These are phyloP conservation scores for Harlomillsia oculata DNA, from an alignment of 1,140 invertebrate genomes.

Conservation along the genomic window DNA sequence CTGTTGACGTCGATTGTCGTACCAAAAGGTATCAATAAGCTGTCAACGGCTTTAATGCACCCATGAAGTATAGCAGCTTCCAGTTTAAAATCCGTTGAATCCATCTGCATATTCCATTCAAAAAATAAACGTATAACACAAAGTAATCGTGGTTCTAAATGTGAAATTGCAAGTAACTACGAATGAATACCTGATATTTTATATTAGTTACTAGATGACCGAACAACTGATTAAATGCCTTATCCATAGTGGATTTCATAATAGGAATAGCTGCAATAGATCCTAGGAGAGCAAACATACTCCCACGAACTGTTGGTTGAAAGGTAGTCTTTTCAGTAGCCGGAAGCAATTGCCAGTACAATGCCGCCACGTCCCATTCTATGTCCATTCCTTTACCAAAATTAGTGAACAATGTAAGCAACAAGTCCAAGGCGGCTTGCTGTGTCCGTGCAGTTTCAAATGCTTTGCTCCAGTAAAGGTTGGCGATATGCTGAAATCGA, in stretches of 20 bases:
- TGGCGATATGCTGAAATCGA: slow-evolving; percentile 6
- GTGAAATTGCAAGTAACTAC: too few relatives aligned
- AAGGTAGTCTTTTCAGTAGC: slow-evolving; percentile 16
- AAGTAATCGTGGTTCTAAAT: too few relatives aligned
- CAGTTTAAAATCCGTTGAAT: slow-evolving; percentile 18
- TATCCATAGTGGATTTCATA: too few relatives aligned
- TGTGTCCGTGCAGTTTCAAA: slow-evolving; percentile 21
- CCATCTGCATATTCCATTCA: too few relatives aligned
- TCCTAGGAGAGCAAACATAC: slow-evolving; percentile 30
- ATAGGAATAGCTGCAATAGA: slow-evolving; percentile 4
- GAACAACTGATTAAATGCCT: too few relatives aligned
- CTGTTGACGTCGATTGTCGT: not conserved
- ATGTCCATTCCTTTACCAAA: slow-evolving; percentile 2
- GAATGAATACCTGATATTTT: too few relatives aligned
- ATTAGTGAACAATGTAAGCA: slow-evolving; percentile 16
- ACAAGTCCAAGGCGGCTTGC: slow-evolving; percentile 15
- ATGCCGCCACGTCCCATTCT: slow-evolving; percentile 9
- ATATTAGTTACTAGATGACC: too few relatives aligned
- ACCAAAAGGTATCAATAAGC: slow-evolving; percentile 14
- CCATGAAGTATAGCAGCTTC: slow-evolving; percentile 28
- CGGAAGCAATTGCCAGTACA: slow-evolving; percentile 18
- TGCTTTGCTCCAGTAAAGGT: slow-evolving; percentile 16
- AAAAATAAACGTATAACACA: not conserved
- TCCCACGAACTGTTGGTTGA: slow-evolving; percentile 31
- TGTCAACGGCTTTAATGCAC: slow-evolving; percentile 17